phyloP scores from a whole-genome alignment of 2,113 vertebrate species.

The Isichthys henryi region DNA sequence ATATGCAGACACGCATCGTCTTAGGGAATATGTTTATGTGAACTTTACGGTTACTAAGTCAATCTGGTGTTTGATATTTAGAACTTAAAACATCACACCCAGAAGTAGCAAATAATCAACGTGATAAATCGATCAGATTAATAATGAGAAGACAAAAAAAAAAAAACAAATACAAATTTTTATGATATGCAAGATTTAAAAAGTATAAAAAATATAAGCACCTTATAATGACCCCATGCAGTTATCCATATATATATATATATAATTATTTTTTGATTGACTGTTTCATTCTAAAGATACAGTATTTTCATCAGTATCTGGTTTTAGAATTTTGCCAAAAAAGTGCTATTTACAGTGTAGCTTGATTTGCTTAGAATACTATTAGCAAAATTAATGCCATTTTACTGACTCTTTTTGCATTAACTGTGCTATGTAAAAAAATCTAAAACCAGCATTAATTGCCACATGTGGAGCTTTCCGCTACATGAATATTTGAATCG shows the following conservation, averaged over 20 bases:
- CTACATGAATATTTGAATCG: not conserved
- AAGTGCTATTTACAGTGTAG: not conserved
- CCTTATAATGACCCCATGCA: no score
- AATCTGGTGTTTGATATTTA: not conserved
- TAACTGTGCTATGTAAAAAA: not conserved
- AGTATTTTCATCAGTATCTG: not conserved
- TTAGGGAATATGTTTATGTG: not conserved
- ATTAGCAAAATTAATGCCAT: not conserved
- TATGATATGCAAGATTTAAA: not conserved
- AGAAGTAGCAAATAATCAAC: not conserved
- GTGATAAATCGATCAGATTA: not conserved
- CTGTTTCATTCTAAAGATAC: not conserved
- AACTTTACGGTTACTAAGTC: not conserved
- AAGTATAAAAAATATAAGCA: not conserved
- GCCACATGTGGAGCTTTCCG: not conserved
- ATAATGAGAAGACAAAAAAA: not conserved
- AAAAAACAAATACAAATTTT: not conserved
- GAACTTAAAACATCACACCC: not conserved
- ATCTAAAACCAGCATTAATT: not conserved
- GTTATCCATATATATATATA: not conserved
- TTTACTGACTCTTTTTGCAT: not conserved
- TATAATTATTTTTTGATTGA: not conserved
- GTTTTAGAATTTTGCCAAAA: not conserved
- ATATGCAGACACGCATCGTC: not conserved
- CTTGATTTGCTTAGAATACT: not conserved